Evolutionary conservation across 2,888 invertebrate genomes (phyloP), one percentile per base, ranked within the genome.

Genomic region (Noctua comes): DNA sequence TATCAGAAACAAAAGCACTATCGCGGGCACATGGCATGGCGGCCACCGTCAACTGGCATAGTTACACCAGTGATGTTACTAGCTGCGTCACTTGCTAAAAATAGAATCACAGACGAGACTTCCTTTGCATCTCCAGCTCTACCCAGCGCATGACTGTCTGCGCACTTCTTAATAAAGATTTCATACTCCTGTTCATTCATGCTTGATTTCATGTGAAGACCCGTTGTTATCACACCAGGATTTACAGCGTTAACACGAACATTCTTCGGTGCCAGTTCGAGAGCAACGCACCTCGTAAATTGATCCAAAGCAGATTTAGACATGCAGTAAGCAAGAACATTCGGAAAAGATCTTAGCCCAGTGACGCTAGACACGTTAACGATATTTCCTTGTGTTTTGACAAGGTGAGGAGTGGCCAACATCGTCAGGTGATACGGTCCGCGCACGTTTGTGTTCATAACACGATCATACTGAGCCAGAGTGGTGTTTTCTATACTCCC

Each of bases 271-370:
- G 98, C 98, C 77, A 99, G 95, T 91, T 99, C 99, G 43, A 99
- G 94, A 13, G 99, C 99, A 6, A 98, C 97, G 93, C 99, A 99
- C 92, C 98, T 97, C 0, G 99, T 99, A 88, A 99, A 98, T 92
- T 99, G 99, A 96, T 99, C 99, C 13, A 99, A 94, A 10, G 99
- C 99, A 65, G 99, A 97, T 97, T 99, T 99, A 11, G 99, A 99
- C 97, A 99, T 98, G 90, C 98, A 98, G 93, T 99, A 99, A 0
- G 99, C 98, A 75, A 99, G 94, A n/a, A 99, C 98, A 74, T 98
- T 98, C 0, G 99, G 98, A 91, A 99, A 99, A 82, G 99, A 97
- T 92, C 99, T 97, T 48, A 99, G 92, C 16, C 99, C 99, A 90
- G 98, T 98, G 0, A 99, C 98, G 93, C 99, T 99, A 5, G 99